A percentile compares a stretch with the other conserved stretches of the same genome.
These are phyloP conservation scores for Scytalopus superciliaris DNA, from an alignment of 2,113 vertebrate species.

Conservation along the genomic window DNA sequence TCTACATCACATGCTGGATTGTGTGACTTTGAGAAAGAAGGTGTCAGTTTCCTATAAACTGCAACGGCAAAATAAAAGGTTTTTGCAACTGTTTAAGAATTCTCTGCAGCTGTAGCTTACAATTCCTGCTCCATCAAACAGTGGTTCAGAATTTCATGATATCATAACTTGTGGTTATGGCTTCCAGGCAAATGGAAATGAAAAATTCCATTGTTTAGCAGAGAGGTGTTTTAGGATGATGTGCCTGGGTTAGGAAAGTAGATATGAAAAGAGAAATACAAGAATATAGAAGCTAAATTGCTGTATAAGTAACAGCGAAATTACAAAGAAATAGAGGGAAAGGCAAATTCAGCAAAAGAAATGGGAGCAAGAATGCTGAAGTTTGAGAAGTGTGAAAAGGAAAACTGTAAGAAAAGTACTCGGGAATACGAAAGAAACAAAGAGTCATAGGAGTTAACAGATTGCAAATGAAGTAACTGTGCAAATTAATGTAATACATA, in stretches of 20 bases:
- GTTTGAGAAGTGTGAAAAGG: neutral
- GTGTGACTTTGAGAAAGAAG: neutral
- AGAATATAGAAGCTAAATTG: neutral
- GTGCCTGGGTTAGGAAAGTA: neutral
- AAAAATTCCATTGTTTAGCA: neutral
- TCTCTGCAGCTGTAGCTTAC: neutral
- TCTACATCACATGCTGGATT: neutral
- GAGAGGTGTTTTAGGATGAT: neutral
- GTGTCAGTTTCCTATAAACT: neutral
- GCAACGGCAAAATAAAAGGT: neutral
- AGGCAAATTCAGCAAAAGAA: neutral
- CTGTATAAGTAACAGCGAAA: neutral
- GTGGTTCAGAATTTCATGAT: neutral
- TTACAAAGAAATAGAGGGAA: neutral
- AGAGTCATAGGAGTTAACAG: neutral
- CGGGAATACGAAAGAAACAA: neutral
- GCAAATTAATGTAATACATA: neutral
- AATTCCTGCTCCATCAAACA: neutral
- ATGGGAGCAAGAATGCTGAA: neutral
- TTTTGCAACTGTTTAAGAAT: neutral
- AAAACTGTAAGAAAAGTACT: neutral
- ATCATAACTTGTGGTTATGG: neutral
- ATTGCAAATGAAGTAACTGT: neutral
- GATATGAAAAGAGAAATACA: neutral
- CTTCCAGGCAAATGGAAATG: neutral